Evolutionary conservation across 2,113 vertebrate species (phyloP).

Genomic region (Balaeniceps rex): DNA sequence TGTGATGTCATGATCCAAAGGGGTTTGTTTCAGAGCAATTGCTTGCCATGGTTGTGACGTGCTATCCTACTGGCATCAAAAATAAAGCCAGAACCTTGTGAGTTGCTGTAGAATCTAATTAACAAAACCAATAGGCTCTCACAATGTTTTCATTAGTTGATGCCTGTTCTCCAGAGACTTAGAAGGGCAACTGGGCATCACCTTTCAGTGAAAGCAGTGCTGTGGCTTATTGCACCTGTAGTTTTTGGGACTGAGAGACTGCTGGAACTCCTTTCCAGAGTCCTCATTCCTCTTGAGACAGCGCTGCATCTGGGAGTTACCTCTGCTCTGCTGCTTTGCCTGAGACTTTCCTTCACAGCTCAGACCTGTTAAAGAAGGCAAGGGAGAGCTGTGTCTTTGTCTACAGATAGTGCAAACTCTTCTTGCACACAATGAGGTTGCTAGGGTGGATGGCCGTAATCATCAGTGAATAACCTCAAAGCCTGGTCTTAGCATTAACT

Average conservation of each 20-base stretch:
- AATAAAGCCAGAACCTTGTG: neutral
- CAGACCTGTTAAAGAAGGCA: neutral
- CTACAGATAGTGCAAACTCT: neutral
- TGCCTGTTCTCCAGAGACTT: neutral
- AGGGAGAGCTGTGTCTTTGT: neutral
- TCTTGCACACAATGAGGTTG: neutral
- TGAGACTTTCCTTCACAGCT: neutral
- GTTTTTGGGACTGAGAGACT: neutral
- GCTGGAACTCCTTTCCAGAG: neutral
- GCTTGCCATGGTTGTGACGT: neutral
- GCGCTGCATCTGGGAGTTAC: neutral
- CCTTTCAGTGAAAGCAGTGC: neutral
- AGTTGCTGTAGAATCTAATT: neutral
- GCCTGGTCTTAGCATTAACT: neutral
- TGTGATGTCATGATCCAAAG: neutral
- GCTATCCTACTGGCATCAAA: neutral
- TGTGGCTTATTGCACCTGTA: neutral
- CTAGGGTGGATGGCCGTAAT: neutral
- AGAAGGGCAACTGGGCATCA: neutral
- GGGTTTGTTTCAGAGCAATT: neutral
- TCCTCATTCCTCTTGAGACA: neutral
- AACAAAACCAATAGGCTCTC: neutral
- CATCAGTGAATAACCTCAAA: neutral
- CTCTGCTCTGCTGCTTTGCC: neutral
- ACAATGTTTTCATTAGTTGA: neutral